These are phyloP conservation scores for Odontomachus brunneus DNA, from an alignment of 1,140 invertebrate species.

Conservation along the genomic window DNA sequence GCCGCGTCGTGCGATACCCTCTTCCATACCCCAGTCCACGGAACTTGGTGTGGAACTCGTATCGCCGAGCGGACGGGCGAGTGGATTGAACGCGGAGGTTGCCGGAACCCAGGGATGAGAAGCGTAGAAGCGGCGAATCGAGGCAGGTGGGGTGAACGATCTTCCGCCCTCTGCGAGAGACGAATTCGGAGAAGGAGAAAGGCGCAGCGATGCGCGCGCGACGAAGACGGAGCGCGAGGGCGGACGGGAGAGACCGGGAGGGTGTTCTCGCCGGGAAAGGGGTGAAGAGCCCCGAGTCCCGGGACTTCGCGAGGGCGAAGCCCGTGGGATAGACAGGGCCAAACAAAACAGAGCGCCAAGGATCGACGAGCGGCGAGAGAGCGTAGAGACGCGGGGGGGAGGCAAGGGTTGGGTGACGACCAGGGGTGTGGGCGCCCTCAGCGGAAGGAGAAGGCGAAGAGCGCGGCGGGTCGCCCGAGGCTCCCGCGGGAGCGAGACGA, in stretches of 20 bases:
- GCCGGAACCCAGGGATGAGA: constrained; percentile 49
- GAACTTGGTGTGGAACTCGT: constrained; percentile 42
- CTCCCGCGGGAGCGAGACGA: constrained; percentile 71
- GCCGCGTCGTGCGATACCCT: background rate
- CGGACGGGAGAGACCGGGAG: background rate
- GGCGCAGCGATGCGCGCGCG: constrained; percentile 3
- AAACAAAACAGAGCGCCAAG: constrained; percentile 50
- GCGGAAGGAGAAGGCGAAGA: constrained; percentile 53
- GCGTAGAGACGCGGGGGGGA: constrained; percentile 23
- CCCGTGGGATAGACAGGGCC: constrained; percentile 43
- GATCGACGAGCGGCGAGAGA: constrained; percentile 29
- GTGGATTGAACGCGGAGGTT: constrained; percentile 53
- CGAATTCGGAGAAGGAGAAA: constrained; percentile 51
- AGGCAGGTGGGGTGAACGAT: constrained; percentile 59
- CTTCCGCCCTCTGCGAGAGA: constrained; percentile 44
- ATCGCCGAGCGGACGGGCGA: constrained; percentile 48
- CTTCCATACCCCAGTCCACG: background rate
- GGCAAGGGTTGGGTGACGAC: constrained; percentile 30
- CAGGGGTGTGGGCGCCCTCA: background rate
- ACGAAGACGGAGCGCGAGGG: constrained; percentile 31
- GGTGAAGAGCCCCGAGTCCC: constrained; percentile 65
- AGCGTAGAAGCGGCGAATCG: constrained; percentile 56
- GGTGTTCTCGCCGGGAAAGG: constrained; percentile 60
- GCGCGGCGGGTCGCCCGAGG: constrained; percentile 65
- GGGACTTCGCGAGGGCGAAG: constrained; percentile 69